Percentiles rank a stretch among this genome's conserved stretches.
Conservation (phyloP, 2,797 vertebrate genomes). For the Alectoris magna region DNA sequence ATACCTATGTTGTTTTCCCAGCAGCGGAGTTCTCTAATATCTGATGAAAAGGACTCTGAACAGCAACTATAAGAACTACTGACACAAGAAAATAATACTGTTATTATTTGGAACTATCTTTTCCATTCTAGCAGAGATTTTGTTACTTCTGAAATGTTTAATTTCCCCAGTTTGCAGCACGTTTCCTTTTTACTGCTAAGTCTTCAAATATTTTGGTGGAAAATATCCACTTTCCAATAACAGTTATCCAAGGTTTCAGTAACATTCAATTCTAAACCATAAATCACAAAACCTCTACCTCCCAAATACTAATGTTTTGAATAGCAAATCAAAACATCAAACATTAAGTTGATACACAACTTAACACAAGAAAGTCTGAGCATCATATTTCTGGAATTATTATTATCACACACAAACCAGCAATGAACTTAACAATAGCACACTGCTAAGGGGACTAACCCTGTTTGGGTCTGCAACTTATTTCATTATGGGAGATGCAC, state of each 20-base stretch:
- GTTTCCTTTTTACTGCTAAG: not conserved
- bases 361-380: not conserved
- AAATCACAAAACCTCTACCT: not conserved
- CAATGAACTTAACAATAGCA: not conserved
- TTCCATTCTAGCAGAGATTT: not conserved
- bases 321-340: not conserved
- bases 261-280: not conserved
- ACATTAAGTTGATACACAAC: not conserved
- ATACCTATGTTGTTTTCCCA: not conserved
- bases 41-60: not conserved
- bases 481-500: not conserved
- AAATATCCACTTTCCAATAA: not conserved
- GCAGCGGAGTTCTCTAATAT: not conserved
- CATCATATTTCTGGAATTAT: not conserved
- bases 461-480: rapidly evolving
- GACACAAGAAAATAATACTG: rapidly evolving
- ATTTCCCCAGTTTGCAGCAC: not conserved
- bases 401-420: not conserved
- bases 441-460: not conserved
- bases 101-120: not conserved
- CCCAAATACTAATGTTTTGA: not conserved
- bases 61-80: not conserved
- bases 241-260: not conserved
- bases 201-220: not conserved
- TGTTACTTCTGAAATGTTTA: not conserved